Base-by-base conservation (phyloP, 1,140 invertebrate genomes). In the Zaprionus lachaisei region DNA sequence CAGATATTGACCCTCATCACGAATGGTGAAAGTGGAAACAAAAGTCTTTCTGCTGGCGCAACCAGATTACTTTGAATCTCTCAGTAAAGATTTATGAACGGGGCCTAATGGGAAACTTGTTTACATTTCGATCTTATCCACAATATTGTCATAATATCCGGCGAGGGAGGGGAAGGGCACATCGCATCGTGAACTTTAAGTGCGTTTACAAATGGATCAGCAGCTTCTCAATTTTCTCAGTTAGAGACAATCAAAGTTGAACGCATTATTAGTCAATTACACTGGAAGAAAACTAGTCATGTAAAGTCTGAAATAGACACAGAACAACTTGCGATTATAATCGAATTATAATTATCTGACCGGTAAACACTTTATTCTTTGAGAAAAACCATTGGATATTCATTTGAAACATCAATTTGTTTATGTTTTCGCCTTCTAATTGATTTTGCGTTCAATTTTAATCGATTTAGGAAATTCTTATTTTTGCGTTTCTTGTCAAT, bases 1-100 rank as follows among this genome's bases (percentile, higher is more conserved):
- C 64, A 57, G 54, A 51, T 51, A 64, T 38, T 79, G 75, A 89
- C 78, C 67, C 80, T 69, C 71, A 82, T 80, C 72, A 70, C 28
- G 55, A 22, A 17, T 17, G 66, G 77, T 70, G 77, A 79, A 79
- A 79, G 77, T 79, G 54, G 72, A 69, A 77, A 67, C 55, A 77
- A 73, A 9, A 55, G 34, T 70, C 63, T 49, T 66, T 57, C 41
- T 75, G 67, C 68, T 65, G 55, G 62, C 61, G 61, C 14, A 62
- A 56, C 62, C 4, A 56, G 69, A 65, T 77, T 61, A 22, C 31
- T 63, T 72, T 72, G 20, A 41, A 7, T 51, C 34, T 17, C 12
- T 1, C 56, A 26, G 24, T 1, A 14, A 20, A 41, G 62, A 72
- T 72, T 77, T 72, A 71, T 65, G 55, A 17, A 61, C 22, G 49